These are phyloP conservation scores for Argyresthia albistria DNA, from an alignment of 2,888 invertebrate species.

Conservation along the genomic window DNA sequence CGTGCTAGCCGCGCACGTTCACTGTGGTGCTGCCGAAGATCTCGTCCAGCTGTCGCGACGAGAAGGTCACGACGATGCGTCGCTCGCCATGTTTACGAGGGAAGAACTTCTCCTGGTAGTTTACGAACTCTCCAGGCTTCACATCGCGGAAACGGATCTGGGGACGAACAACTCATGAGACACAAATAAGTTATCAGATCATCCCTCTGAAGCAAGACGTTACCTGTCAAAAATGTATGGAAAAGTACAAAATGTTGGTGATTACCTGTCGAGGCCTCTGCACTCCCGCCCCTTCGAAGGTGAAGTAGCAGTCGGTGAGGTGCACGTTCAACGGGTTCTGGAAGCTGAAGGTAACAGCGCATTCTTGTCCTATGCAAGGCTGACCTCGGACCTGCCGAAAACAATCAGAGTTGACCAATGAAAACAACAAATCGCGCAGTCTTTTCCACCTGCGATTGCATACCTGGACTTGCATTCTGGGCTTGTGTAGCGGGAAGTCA, in stretches of 20 bases:
- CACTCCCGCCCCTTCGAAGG: conserved; percentile 79
- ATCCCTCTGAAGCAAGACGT: background rate
- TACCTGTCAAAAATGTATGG: background rate
- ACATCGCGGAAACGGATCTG: conserved; percentile 73
- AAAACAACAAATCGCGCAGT: background rate
- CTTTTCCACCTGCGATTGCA: background rate
- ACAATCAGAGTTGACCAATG: background rate
- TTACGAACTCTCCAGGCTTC: conserved; percentile 74
- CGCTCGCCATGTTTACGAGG: conserved; percentile 73
- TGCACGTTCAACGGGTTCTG: conserved; percentile 76
- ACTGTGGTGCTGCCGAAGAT: conserved; percentile 73
- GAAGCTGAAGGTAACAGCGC: conserved; percentile 73
- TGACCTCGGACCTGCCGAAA: conserved; percentile 48
- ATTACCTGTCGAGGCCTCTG: conserved; percentile 72
- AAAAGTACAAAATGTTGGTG: background rate
- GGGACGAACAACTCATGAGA: background rate
- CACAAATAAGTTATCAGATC: background rate
- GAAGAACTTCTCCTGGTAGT: conserved; percentile 72
- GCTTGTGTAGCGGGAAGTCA: conserved; percentile 79
- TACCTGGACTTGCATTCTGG: conserved; percentile 77
- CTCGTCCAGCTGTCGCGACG: conserved; percentile 76
- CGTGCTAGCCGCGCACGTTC: conserved; percentile 66
- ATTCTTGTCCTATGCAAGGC: conserved; percentile 67
- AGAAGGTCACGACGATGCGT: conserved; percentile 77
- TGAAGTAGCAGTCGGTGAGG: conserved; percentile 78